phyloP scores from a whole-genome alignment of 2,113 vertebrate species.

The Coptodon bakossiorum region DNA sequence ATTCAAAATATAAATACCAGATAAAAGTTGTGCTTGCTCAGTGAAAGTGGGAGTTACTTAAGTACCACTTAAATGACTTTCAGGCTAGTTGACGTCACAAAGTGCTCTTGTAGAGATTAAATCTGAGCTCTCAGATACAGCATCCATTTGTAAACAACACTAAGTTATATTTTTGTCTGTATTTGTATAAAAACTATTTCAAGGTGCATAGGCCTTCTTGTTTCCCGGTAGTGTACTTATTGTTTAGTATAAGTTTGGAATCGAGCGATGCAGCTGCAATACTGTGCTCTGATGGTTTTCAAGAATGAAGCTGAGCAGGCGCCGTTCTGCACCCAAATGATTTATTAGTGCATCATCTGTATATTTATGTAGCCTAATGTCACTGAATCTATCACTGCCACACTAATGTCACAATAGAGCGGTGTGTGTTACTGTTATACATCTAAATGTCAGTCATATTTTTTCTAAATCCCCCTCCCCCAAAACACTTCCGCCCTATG shows the following conservation, averaged over 20 bases:
- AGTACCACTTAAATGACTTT: not conserved
- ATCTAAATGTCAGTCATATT: constrained; percentile 23
- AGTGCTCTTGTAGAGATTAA: not conserved
- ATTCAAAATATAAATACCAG: not conserved
- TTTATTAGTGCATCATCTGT: constrained; percentile 24
- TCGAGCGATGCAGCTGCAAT: not conserved
- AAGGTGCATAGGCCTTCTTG: not conserved
- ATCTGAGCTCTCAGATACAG: not conserved
- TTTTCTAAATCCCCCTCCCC: constrained; percentile 5
- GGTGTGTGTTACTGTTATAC: constrained; percentile 20
- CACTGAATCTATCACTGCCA: constrained; percentile 42
- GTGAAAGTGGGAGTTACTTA: not conserved
- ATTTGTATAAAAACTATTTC: not conserved
- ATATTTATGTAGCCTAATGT: constrained; percentile 37
- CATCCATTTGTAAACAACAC: not conserved
- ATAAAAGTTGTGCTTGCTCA: not conserved
- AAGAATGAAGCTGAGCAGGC: constrained; percentile 15
- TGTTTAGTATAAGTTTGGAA: not conserved
- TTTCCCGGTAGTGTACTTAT: not conserved
- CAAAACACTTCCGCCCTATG: constrained; percentile 8
- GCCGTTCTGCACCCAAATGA: not conserved
- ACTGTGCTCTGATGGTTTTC: not conserved
- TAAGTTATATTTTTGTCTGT: not conserved
- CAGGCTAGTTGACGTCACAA: not conserved
- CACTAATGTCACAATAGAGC: constrained; percentile 20